Conservation (phyloP, 2,797 vertebrate species). For the Dendrocincla fuliginosa region DNA sequence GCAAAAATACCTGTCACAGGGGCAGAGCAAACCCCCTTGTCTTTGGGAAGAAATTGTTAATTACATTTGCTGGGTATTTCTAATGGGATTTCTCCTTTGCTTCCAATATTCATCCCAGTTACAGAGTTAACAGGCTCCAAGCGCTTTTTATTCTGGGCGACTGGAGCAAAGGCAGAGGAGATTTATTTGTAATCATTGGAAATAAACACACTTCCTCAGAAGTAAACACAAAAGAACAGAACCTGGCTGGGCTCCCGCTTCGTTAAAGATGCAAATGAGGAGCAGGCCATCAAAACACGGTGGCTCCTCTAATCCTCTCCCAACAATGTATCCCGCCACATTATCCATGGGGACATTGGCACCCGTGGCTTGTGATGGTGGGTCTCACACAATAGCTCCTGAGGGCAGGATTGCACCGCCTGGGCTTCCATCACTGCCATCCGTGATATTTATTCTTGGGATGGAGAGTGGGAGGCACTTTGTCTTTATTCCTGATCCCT, state of each 20-base stretch:
- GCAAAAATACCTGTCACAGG: neutral
- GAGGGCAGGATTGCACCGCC: neutral
- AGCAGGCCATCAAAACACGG: constrained; percentile 49
- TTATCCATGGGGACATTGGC: constrained; percentile 58
- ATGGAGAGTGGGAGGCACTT: neutral
- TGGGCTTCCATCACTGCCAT: neutral
- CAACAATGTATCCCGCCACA: constrained; percentile 61
- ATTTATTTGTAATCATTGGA: constrained; percentile 80
- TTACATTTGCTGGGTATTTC: constrained; percentile 44
- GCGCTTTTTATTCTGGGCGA: constrained; percentile 51
- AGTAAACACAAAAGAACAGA: constrained; percentile 79
- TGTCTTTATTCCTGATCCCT: neutral
- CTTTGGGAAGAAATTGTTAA: constrained; percentile 53
- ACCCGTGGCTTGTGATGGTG: neutral
- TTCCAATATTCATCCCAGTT: neutral
- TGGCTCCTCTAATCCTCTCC: constrained; percentile 71
- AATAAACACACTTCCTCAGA: constrained; percentile 76
- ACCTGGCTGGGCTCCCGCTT: constrained; percentile 76
- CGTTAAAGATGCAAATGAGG: constrained; percentile 78
- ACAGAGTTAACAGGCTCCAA: neutral
- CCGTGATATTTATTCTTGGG: neutral
- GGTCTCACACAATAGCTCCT: constrained; percentile 8
- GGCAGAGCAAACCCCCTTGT: neutral
- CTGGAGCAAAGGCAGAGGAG: constrained; percentile 68
- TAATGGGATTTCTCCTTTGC: constrained; percentile 64